Conservation (phyloP, 1,140 invertebrate species). For the Procambarus clarkii region DNA sequence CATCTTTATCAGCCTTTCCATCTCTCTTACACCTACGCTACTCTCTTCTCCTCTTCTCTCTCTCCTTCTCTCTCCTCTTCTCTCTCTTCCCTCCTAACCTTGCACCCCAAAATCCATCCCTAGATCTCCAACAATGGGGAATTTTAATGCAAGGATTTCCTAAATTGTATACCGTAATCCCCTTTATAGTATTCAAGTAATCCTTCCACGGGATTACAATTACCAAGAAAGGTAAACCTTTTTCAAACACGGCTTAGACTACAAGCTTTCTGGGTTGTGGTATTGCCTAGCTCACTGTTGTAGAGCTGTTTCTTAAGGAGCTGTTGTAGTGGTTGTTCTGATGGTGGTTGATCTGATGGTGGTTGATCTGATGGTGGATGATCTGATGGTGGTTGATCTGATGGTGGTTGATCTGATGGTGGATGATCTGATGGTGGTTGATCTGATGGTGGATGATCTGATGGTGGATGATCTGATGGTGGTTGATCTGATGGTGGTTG, state of each 20-base stretch:
- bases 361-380: too few species aligned
- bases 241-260: constrained; percentile 1
- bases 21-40: constrained; percentile 32
- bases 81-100: not conserved
- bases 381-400: too few species aligned
- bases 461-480: too few species aligned
- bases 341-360: too few species aligned
- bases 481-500: too few species aligned
- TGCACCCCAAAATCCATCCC: constrained; percentile 43
- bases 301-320: too few species aligned
- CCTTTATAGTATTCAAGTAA: constrained; percentile 45
- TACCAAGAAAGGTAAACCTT: constrained; percentile 46
- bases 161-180: constrained; percentile 46
- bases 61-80: constrained; percentile 17
- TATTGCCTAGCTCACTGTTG: too few species aligned
- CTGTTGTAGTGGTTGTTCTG: too few species aligned
- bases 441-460: too few species aligned
- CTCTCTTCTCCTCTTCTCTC: constrained; percentile 24
- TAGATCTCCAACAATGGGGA: constrained; percentile 32
- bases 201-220: constrained; percentile 42
- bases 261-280: too few species aligned
- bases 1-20: not conserved
- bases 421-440: too few species aligned
- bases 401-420: too few species aligned
- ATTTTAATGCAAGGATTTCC: constrained; percentile 57